These are phyloP conservation scores for Pseudococcus longispinus DNA, from an alignment of 2,888 invertebrate species.

Conservation along the genomic window DNA sequence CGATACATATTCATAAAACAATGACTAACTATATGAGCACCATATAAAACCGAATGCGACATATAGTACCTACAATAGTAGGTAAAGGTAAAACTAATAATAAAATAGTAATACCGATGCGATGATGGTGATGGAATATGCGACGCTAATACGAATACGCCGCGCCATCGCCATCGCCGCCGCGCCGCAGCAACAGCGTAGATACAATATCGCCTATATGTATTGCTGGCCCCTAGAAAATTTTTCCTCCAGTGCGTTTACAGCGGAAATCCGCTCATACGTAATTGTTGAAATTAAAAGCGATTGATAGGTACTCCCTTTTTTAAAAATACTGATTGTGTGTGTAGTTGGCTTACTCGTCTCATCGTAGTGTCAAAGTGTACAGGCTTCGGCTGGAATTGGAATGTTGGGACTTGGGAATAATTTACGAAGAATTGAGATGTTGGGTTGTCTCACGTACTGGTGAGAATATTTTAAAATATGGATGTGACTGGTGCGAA, in stretches of 20 bases:
- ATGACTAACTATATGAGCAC: background rate
- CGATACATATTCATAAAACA: conserved; percentile 19
- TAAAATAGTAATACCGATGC: background rate
- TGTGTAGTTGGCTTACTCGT: background rate
- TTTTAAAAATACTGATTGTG: background rate
- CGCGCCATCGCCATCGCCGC: background rate
- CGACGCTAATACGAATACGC: background rate
- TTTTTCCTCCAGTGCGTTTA: conserved; percentile 15
- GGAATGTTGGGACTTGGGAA: background rate
- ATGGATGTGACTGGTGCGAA: too few species aligned
- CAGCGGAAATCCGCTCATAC: conserved; percentile 17
- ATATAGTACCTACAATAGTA: background rate
- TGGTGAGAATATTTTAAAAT: too few species aligned
- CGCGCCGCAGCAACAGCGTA: background rate
- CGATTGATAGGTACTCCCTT: conserved; percentile 31
- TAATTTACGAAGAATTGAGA: background rate
- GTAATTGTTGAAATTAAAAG: conserved; percentile 34
- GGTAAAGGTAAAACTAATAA: conserved; percentile 16
- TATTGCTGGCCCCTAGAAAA: conserved; percentile 1
- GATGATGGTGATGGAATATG: background rate
- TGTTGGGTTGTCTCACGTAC: too few species aligned
- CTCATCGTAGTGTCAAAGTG: background rate
- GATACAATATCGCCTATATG: background rate
- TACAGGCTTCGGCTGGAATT: background rate
- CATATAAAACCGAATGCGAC: conserved; percentile 17